Evolutionary conservation across 2,113 vertebrate species (phyloP).

Genomic region (Heliornis fulica): DNA sequence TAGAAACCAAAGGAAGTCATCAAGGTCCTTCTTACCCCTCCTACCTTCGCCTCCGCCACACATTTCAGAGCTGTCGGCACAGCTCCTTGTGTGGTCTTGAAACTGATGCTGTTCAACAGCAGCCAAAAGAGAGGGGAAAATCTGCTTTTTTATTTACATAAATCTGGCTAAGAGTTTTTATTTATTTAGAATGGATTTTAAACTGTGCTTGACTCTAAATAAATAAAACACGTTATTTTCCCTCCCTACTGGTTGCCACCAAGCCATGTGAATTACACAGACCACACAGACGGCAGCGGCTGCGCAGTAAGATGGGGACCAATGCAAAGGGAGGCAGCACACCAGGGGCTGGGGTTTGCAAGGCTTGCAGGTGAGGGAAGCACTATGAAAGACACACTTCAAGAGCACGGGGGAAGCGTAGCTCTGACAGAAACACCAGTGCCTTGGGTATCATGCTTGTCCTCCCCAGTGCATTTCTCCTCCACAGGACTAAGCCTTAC

Average conservation of each 20-base stretch:
- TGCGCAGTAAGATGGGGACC: background rate
- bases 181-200: slow-evolving; percentile 82
- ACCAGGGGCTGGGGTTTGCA: background rate
- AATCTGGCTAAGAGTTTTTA: slow-evolving; percentile 75
- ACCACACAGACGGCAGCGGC: slow-evolving; percentile 75
- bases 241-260: slow-evolving; percentile 58
- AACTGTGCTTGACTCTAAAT: slow-evolving; percentile 77
- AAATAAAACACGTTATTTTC: slow-evolving; percentile 70
- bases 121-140: slow-evolving; percentile 55
- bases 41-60: background rate
- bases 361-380: slow-evolving; percentile 44
- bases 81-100: slow-evolving; percentile 73
- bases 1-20: background rate
- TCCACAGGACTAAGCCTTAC: background rate
- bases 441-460: background rate
- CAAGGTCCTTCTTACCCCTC: background rate
- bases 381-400: background rate
- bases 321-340: background rate
- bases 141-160: slow-evolving; percentile 72
- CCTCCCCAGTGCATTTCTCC: background rate
- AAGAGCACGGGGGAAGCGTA: background rate
- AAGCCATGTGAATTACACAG: slow-evolving; percentile 64
- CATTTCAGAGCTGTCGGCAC: slow-evolving; percentile 35
- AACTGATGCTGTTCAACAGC: slow-evolving; percentile 59
- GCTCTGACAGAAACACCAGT: background rate